phyloP scores from a whole-genome alignment of 2,888 invertebrate species.

The Shargacucullia verbasci region DNA sequence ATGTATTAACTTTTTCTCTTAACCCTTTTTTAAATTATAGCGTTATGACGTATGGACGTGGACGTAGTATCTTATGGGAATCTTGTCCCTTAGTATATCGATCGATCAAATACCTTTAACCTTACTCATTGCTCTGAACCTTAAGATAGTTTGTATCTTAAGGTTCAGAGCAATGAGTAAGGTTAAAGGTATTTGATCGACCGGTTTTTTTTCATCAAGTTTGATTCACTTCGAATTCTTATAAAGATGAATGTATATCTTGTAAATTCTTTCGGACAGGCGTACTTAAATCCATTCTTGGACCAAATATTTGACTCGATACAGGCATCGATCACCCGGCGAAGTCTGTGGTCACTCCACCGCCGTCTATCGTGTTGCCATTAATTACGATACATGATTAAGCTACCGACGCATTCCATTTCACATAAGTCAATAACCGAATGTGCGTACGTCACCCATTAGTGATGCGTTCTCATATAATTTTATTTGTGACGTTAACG shows the following conservation, averaged over 20 bases:
- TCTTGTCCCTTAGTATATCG: conserved; percentile 61
- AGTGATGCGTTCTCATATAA: conserved; percentile 34
- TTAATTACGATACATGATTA: no score
- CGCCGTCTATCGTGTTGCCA: no score
- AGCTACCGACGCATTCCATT: no score
- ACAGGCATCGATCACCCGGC: no score
- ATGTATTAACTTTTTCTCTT: conserved; percentile 77
- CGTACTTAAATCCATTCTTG: neutral
- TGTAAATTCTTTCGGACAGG: neutral
- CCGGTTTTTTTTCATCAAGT: conserved; percentile 25
- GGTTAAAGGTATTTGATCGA: conserved; percentile 26
- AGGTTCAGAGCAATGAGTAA: conserved; percentile 21
- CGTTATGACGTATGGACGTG: conserved; percentile 73
- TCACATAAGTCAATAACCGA: conserved; percentile 29
- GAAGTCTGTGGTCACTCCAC: no score
- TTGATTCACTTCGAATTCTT: neutral
- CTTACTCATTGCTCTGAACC: conserved; percentile 20
- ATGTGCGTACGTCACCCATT: conserved; percentile 20
- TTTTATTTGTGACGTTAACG: conserved; percentile 37
- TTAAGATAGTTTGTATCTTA: conserved; percentile 31
- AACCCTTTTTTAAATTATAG: conserved; percentile 84
- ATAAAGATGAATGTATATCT: no score
- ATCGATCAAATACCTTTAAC: conserved; percentile 26
- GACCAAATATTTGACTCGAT: neutral
- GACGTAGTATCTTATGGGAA: conserved; percentile 74